Percentiles rank a stretch among this genome's conserved stretches.
Conservation (phyloP, 1,140 invertebrate genomes). For the Cyrtorhinus lividipennis region DNA sequence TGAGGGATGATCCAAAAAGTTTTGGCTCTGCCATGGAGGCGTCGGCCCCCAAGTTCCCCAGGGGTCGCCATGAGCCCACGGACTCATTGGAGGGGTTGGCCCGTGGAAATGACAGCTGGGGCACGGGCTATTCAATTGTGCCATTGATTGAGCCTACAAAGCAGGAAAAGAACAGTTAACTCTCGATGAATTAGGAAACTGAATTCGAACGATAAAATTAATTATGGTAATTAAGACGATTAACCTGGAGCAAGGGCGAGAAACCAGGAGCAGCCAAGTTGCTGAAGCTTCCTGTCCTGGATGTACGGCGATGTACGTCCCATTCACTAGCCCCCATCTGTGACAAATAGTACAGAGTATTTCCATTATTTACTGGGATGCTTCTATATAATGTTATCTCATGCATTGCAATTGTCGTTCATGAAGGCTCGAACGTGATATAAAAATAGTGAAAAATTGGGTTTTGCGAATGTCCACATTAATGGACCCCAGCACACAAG, state of each 20-base stretch:
- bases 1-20: background rate
- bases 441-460: no score
- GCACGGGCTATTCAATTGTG: slow-evolving; percentile 44
- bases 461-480: no score
- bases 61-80: background rate
- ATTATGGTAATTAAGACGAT: slow-evolving; percentile 3
- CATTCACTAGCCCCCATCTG: slow-evolving; percentile 4
- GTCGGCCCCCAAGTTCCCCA: background rate
- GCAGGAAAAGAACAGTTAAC: background rate
- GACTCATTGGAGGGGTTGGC: slow-evolving; percentile 5
- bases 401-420: no score
- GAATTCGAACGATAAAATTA: slow-evolving; percentile 17
- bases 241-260: background rate
- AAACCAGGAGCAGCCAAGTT: background rate
- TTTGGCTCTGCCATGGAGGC: slow-evolving; percentile 3
- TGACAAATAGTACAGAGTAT: background rate
- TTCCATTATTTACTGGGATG: no score
- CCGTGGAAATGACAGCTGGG: slow-evolving; percentile 38
- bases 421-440: no score
- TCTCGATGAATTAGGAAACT: no score
- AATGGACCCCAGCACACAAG: no score
- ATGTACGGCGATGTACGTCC: slow-evolving; percentile 6
- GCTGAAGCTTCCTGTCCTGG: slow-evolving; percentile 6
- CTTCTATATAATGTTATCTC: no score
- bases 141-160: slow-evolving; percentile 50